Conservation (phyloP, 2,888 invertebrate genomes). For the Drosophila putrida region DNA sequence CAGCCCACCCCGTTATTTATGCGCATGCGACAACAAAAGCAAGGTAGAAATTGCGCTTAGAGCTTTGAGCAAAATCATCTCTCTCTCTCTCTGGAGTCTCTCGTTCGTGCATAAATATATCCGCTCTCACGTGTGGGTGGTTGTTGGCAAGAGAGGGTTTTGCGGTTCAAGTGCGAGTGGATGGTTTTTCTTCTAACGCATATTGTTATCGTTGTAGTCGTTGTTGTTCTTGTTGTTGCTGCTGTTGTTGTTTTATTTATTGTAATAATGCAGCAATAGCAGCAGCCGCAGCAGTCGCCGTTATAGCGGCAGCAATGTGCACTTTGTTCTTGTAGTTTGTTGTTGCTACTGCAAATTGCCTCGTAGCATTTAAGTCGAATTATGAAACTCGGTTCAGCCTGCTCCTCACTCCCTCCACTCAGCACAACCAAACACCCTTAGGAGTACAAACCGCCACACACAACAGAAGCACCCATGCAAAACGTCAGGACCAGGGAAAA, state of each 20-base stretch:
- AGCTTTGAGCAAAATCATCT: constrained; percentile 33
- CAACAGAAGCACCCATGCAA: constrained; percentile 48
- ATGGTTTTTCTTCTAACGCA: constrained; percentile 42
- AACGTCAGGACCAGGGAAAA: constrained; percentile 29
- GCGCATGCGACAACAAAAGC: constrained; percentile 58
- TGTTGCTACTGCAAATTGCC: constrained; percentile 75
- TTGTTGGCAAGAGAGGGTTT: constrained; percentile 44
- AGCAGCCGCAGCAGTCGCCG: constrained; percentile 47
- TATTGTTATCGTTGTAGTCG: constrained; percentile 19
- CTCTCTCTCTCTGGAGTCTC: constrained; percentile 4
- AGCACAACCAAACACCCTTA: constrained; percentile 14
- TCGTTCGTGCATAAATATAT: neutral
- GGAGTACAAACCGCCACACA: constrained; percentile 12
- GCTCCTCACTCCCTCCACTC: neutral
- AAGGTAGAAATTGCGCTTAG: constrained; percentile 37
- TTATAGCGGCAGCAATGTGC: constrained; percentile 64
- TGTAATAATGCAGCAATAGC: constrained; percentile 63
- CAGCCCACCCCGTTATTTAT: constrained; percentile 40
- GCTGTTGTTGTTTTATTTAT: constrained; percentile 57
- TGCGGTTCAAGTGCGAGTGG: constrained; percentile 40
- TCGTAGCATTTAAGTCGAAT: constrained; percentile 79
- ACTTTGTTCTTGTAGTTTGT: constrained; percentile 68
- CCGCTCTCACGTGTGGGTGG: constrained; percentile 40
- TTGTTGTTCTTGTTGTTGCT: constrained; percentile 34
- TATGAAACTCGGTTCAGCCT: constrained; percentile 65